Percentiles rank a stretch among this genome's conserved stretches.
These are phyloP conservation scores for Hydrotaea cyrtoneurina DNA, from an alignment of 2,888 invertebrate species.

Conservation along the genomic window DNA sequence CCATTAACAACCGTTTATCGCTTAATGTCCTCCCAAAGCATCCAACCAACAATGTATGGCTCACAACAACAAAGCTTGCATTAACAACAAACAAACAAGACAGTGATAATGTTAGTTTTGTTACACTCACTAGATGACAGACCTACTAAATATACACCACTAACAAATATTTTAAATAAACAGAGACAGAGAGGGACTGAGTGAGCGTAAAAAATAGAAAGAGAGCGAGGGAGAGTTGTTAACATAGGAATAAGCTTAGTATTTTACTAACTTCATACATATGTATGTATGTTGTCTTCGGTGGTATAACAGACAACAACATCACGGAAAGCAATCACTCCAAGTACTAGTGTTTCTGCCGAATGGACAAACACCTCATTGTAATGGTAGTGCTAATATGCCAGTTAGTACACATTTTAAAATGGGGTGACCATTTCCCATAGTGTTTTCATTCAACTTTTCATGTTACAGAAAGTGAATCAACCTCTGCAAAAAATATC, in stretches of 20 bases:
- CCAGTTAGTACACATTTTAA: neutral
- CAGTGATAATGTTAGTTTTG: neutral
- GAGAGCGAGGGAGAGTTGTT: neutral
- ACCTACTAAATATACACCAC: neutral
- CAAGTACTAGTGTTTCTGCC: neutral
- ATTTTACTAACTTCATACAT: constrained; percentile 3
- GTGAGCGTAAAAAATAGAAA: too few relatives aligned
- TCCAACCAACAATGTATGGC: neutral
- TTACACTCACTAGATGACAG: neutral
- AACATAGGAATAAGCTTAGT: neutral
- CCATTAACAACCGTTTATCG: neutral
- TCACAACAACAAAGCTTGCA: neutral
- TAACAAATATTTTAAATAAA: neutral
- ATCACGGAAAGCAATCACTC: neutral
- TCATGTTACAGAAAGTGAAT: neutral
- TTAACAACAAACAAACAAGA: neutral
- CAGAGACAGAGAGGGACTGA: neutral
- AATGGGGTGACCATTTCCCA: neutral
- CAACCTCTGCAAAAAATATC: too few relatives aligned
- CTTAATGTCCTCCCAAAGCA: neutral
- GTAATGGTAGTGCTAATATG: neutral
- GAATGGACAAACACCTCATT: neutral
- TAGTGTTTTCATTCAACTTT: neutral
- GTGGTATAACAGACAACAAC: neutral
- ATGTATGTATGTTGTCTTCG: neutral